These are phyloP conservation scores for Scomber japonicus DNA, from an alignment of 2,113 vertebrate species.

Conservation along the genomic window DNA sequence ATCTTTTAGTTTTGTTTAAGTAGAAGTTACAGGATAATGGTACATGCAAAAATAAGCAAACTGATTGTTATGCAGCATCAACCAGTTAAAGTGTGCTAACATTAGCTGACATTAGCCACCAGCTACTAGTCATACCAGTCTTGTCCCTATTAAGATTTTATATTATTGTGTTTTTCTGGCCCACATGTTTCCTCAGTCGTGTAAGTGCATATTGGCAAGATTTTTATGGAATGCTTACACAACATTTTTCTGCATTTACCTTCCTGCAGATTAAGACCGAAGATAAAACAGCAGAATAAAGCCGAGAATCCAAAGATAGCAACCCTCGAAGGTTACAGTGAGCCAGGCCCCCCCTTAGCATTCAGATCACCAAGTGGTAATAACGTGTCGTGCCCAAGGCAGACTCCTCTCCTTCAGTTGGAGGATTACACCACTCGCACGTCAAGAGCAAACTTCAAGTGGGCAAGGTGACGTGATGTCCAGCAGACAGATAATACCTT, in stretches of 20 bases:
- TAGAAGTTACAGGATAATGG: neutral
- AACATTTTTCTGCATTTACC: neutral
- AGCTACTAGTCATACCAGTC: neutral
- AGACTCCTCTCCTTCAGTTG: neutral
- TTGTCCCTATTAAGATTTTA: neutral
- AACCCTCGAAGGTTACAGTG: constrained; percentile 36
- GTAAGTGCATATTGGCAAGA: neutral
- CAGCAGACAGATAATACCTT: constrained; percentile 22
- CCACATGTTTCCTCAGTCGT: neutral
- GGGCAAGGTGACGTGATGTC: constrained; percentile 23
- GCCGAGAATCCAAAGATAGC: constrained; percentile 33
- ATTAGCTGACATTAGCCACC: neutral
- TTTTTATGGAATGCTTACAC: constrained; percentile 1
- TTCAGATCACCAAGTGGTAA: constrained; percentile 39
- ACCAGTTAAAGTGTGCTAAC: too few species aligned
- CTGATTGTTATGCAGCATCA: too few species aligned
- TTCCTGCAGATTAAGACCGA: constrained; percentile 8
- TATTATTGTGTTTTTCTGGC: neutral
- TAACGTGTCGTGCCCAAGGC: constrained; percentile 37
- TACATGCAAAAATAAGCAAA: too few species aligned
- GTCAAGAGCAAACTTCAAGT: constrained; percentile 47
- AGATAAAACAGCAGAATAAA: constrained; percentile 21
- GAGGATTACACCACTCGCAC: constrained; percentile 24
- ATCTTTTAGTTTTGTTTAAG: neutral
- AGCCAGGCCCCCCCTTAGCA: neutral